Conservation (phyloP, 2,888 invertebrate species). For the Ditylenchus weischeri region DNA sequence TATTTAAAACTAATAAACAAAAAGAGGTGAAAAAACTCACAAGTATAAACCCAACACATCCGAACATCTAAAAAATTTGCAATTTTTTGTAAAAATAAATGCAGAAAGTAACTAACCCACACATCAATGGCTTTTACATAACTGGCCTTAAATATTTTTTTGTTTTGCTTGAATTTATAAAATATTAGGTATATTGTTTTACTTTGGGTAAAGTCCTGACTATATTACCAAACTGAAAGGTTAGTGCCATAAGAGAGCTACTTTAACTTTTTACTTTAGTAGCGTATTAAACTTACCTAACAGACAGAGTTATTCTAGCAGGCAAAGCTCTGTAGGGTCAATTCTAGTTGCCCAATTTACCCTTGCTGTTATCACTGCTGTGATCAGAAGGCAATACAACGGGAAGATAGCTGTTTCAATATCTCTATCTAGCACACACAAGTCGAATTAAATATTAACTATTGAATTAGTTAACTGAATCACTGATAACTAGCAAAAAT, state of each 20-base stretch:
- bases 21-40: no score
- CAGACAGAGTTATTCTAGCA: slow-evolving; percentile 56
- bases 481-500: no score
- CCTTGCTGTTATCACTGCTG: no score
- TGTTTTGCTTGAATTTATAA: neutral
- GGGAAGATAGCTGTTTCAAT: no score
- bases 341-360: no score
- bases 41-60: slow-evolving; percentile 36
- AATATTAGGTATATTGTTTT: slow-evolving; percentile 17
- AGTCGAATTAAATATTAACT: no score
- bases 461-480: no score
- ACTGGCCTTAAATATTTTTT: slow-evolving; percentile 40
- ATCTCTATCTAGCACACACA: no score
- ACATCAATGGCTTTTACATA: slow-evolving; percentile 57
- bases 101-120: slow-evolving; percentile 41
- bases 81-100: neutral
- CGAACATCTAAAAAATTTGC: slow-evolving; percentile 28
- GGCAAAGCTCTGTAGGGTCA: no score
- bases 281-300: slow-evolving; percentile 16
- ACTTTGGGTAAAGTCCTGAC: slow-evolving; percentile 50
- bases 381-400: no score
- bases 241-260: slow-evolving; percentile 55
- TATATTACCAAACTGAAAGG: slow-evolving; percentile 58
- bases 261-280: no score
- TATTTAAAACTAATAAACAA: no score